A percentile compares a stretch with the other conserved stretches of the same genome.
Conservation (phyloP, 2,888 invertebrate species). For the Perizoma affinitatum region DNA sequence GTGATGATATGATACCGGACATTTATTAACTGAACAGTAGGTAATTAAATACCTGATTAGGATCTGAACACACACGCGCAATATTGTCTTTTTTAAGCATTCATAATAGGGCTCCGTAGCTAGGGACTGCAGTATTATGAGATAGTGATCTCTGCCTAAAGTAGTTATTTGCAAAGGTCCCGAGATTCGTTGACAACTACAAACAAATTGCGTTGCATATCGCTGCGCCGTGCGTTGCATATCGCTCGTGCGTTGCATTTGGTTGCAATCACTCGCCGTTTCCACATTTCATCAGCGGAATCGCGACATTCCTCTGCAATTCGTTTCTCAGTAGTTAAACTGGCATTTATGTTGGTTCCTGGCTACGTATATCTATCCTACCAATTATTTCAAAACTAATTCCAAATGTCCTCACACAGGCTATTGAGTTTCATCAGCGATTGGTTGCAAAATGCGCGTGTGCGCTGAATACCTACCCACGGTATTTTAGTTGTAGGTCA, state of each 20-base stretch:
- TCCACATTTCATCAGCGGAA: conserved; percentile 21
- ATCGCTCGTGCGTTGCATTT: background rate
- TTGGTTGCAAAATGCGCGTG: conserved; percentile 11
- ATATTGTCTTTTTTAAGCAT: too few relatives aligned
- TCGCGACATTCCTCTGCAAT: conserved; percentile 13
- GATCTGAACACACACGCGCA: too few relatives aligned
- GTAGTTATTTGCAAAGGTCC: background rate
- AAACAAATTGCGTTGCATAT: too few relatives aligned
- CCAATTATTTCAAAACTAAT: conserved; percentile 10
- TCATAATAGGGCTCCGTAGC: too few relatives aligned
- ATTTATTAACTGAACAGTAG: background rate
- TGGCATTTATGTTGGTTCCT: background rate
- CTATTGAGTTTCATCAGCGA: conserved; percentile 7
- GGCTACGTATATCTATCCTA: background rate
- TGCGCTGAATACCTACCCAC: background rate
- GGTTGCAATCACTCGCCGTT: conserved; percentile 8
- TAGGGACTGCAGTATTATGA: too few relatives aligned
- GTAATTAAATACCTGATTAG: background rate
- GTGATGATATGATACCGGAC: background rate
- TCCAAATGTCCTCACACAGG: conserved; percentile 8
- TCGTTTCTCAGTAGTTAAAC: conserved; percentile 1
- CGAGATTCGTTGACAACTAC: too few relatives aligned
- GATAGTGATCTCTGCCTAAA: background rate
- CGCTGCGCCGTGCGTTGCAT: too few relatives aligned
- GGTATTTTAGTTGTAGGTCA: too few relatives aligned